Evolutionary conservation across 2,113 vertebrate species (phyloP).

Genomic region (Peromyscus maniculatus): DNA sequence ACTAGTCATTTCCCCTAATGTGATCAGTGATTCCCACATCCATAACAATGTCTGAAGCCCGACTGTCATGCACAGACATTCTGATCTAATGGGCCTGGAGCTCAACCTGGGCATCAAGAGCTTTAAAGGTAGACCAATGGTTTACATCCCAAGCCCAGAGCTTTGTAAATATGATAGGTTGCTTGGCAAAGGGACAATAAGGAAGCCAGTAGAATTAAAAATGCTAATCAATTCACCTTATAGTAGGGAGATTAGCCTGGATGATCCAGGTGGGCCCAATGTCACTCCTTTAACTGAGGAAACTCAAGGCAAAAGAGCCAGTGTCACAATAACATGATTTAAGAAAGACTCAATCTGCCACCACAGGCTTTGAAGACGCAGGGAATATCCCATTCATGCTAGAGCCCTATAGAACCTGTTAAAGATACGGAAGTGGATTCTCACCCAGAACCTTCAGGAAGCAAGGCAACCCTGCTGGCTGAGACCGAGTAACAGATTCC

Average conservation of each 20-base stretch:
- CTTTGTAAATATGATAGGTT: background rate
- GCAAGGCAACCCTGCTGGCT: background rate
- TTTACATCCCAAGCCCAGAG: background rate
- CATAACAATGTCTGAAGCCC: background rate
- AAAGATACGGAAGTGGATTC: background rate
- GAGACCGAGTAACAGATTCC: background rate
- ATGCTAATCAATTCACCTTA: background rate
- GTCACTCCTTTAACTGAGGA: constrained; percentile 4
- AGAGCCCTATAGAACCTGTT: background rate
- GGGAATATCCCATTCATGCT: background rate
- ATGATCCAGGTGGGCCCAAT: background rate
- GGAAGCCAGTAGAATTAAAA: background rate
- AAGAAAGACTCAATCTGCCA: background rate
- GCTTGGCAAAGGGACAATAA: background rate
- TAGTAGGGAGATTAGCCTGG: background rate
- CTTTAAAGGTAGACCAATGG: constrained; percentile 35
- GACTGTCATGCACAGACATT: background rate
- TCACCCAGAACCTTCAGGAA: background rate
- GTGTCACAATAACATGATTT: background rate
- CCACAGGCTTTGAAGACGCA: background rate
- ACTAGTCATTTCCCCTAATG: background rate
- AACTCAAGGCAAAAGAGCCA: background rate
- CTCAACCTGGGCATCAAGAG: background rate
- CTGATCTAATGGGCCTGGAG: background rate
- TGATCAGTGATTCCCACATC: background rate